These are phyloP conservation scores for Neopipo cinnamomea DNA, from an alignment of 2,113 vertebrate genomes.

Conservation along the genomic window DNA sequence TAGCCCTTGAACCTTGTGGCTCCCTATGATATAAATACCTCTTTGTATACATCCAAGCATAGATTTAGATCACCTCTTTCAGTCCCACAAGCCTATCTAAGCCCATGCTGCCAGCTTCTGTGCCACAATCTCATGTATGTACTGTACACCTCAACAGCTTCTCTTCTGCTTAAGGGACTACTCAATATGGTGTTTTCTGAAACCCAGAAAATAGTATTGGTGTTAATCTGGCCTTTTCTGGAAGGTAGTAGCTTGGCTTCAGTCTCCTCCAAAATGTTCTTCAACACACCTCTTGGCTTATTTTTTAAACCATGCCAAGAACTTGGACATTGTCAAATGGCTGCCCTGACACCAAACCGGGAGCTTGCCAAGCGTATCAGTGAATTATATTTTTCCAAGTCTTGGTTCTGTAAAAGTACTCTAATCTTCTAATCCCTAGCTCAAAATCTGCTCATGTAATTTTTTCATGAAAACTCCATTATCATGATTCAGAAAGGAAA, in stretches of 20 bases:
- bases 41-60: background rate
- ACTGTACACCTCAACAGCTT: background rate
- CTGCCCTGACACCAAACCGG: background rate
- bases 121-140: background rate
- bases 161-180: background rate
- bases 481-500: background rate
- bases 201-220: background rate
- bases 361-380: background rate
- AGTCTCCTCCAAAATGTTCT: rapidly evolving
- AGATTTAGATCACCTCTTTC: background rate
- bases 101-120: background rate
- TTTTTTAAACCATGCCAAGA: background rate
- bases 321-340: background rate
- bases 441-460: background rate
- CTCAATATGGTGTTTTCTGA: background rate
- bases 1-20: background rate
- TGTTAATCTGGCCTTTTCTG: background rate
- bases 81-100: background rate
- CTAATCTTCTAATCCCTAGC: background rate
- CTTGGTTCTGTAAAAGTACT: background rate
- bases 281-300: background rate
- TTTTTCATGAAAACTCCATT: background rate
- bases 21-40: background rate
- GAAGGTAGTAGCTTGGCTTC: background rate
- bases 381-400: background rate